A percentile compares a stretch with the other conserved stretches of the same genome.
Evolutionary conservation across 2,113 vertebrate genomes (phyloP).

Genomic region (Chlorocebus sabaeus): DNA sequence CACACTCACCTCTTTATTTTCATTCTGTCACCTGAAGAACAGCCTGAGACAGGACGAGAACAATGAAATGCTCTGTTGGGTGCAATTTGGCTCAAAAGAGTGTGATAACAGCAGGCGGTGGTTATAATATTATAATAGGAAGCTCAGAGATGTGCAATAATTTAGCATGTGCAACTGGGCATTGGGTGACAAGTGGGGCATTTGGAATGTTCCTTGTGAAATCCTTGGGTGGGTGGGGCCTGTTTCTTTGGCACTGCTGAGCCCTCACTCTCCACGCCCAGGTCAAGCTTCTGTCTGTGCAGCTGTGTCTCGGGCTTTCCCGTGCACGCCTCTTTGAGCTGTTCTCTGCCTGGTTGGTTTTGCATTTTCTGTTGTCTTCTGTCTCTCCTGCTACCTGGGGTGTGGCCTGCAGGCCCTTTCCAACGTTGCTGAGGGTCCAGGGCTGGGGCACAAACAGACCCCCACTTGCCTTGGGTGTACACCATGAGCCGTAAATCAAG

Average conservation of each 20-base stretch:
- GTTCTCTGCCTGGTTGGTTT: neutral
- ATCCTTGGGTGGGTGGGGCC: neutral
- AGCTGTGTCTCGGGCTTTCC: neutral
- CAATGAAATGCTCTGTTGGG: neutral
- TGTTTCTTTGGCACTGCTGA: neutral
- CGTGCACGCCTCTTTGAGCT: neutral
- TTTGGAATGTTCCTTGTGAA: neutral
- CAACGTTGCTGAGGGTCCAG: neutral
- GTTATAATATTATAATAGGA: neutral
- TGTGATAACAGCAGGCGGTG: neutral
- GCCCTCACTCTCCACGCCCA: neutral
- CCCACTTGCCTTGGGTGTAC: neutral
- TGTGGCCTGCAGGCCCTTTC: neutral
- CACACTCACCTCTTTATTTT: neutral
- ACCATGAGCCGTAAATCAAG: neutral
- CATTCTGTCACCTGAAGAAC: neutral
- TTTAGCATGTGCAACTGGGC: neutral
- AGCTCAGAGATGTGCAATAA: neutral
- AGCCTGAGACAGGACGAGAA: neutral
- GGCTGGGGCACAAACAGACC: neutral
- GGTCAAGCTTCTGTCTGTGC: neutral
- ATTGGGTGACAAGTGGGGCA: neutral
- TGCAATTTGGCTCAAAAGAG: neutral
- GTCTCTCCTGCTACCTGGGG: neutral
- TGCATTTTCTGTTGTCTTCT: neutral